phyloP scores from a whole-genome alignment of 2,113 vertebrate species.

The Semnornis frantzii region DNA sequence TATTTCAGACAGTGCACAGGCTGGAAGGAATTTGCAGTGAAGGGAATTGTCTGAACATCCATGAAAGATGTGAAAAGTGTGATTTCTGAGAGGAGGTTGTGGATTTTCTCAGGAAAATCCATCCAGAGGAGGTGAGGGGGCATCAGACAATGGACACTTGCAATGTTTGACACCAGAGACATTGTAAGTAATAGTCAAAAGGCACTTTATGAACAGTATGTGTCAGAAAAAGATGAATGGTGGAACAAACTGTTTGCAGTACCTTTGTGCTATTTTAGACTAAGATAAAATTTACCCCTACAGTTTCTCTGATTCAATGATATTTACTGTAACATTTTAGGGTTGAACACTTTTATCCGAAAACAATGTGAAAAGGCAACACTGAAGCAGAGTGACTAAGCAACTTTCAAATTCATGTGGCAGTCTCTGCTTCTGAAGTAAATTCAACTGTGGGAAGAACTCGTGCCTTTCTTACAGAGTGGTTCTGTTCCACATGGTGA shows the following conservation, averaged over 20 bases:
- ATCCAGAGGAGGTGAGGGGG: rapidly evolving
- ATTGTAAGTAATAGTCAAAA: not conserved
- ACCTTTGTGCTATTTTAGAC: not conserved
- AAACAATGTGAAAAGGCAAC: not conserved
- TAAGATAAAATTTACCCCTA: not conserved
- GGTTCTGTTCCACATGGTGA: not conserved
- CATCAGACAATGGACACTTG: not conserved
- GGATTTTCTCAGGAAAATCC: too few relatives aligned
- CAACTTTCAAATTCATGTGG: not conserved
- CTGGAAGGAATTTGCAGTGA: not conserved
- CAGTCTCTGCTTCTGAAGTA: not conserved
- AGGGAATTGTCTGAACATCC: too few relatives aligned
- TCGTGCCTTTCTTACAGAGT: not conserved
- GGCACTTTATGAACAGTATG: not conserved
- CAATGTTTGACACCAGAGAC: not conserved
- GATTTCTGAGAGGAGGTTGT: too few relatives aligned
- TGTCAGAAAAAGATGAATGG: not conserved
- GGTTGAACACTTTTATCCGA: not conserved
- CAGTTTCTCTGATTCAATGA: not conserved
- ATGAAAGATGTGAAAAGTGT: too few relatives aligned
- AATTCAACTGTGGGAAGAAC: not conserved
- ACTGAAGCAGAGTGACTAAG: not conserved
- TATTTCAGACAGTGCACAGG: not conserved
- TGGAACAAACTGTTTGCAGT: not conserved
- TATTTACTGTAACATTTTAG: not conserved